Evolutionary conservation across 2,888 invertebrate genomes (phyloP).

Genomic region (Rhopalosiphum nymphaeae): DNA sequence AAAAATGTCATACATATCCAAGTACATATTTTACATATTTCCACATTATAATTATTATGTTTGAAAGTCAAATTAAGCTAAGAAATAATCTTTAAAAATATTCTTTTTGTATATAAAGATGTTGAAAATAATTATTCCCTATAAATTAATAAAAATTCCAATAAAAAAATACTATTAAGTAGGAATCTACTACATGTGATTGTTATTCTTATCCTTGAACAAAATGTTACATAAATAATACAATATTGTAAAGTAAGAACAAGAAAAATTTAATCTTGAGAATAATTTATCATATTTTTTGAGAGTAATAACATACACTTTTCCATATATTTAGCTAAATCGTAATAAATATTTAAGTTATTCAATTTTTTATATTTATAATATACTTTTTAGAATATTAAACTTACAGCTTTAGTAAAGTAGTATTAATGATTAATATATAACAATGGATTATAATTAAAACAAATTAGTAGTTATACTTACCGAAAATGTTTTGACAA

Average conservation of each 20-base stretch:
- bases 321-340: neutral
- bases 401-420: neutral
- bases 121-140: neutral
- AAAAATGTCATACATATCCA: neutral
- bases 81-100: neutral
- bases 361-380: neutral
- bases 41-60: neutral
- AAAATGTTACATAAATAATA: neutral
- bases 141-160: neutral
- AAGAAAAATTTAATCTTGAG: neutral
- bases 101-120: no score
- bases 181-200: neutral
- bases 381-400: neutral
- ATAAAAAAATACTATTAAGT: neutral
- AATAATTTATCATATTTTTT: neutral
- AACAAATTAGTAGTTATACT: neutral
- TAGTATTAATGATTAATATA: neutral
- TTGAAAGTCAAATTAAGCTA: neutral
- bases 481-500: constrained; percentile 72
- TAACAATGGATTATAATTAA: neutral
- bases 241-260: neutral
- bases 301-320: neutral
- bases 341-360: neutral
- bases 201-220: neutral
- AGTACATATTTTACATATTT: neutral